phyloP scores from a whole-genome alignment of 2,888 invertebrate species.

The Drosophila monieri region DNA sequence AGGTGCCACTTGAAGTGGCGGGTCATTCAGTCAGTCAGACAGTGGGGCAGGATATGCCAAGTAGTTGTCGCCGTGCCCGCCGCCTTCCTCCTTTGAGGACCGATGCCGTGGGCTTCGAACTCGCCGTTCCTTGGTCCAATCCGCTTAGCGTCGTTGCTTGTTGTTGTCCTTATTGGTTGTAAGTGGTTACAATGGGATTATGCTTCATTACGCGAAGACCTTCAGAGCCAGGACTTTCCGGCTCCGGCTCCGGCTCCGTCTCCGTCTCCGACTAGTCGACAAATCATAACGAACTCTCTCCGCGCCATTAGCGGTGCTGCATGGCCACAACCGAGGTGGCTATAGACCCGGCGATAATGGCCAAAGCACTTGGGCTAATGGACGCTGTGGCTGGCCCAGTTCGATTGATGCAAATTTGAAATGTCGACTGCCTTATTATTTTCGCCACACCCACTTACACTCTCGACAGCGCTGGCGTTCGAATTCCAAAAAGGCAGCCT shows the following conservation, averaged over 20 bases:
- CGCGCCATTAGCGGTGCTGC: conserved; percentile 75
- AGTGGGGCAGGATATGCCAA: conserved; percentile 70
- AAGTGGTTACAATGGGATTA: conserved; percentile 78
- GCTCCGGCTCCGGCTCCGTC: conserved; percentile 9
- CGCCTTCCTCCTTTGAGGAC: conserved; percentile 18
- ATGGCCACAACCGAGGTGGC: conserved; percentile 10
- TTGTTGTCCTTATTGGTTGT: conserved; percentile 74
- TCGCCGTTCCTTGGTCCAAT: conserved; percentile 56
- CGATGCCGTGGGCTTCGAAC: background rate
- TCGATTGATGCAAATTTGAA: conserved; percentile 61
- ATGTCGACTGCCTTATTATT: conserved; percentile 34
- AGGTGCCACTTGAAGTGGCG: conserved; percentile 59
- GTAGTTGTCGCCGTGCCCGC: conserved; percentile 66
- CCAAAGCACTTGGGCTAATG: conserved; percentile 73
- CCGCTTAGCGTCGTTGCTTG: conserved; percentile 62
- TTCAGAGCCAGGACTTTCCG: conserved; percentile 29
- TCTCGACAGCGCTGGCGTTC: conserved; percentile 22
- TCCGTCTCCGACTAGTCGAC: conserved; percentile 34
- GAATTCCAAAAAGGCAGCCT: conserved; percentile 75
- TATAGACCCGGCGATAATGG: conserved; percentile 60
- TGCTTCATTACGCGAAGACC: conserved; percentile 73
- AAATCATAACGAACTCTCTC: conserved; percentile 77
- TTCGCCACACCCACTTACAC: conserved; percentile 22
- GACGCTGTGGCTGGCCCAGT: conserved; percentile 47
- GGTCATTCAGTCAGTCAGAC: conserved; percentile 47